phyloP scores from a whole-genome alignment of 2,113 vertebrate species.

The Nothocercus julius region DNA sequence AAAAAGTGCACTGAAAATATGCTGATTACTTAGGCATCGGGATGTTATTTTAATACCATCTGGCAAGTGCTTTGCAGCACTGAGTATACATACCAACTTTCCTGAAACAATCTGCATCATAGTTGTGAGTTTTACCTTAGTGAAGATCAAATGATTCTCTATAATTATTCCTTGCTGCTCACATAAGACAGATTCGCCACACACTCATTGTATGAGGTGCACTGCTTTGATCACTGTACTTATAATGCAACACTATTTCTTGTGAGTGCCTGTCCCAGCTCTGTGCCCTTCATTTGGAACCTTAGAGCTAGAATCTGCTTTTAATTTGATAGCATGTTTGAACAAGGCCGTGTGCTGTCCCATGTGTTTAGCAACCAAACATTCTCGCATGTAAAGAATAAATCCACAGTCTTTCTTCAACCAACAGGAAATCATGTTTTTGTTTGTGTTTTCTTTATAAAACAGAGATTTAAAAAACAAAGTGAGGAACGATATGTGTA shows the following conservation, averaged over 20 bases:
- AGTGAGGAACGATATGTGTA: conserved; percentile 16
- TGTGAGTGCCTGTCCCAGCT: not conserved
- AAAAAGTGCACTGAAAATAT: not conserved
- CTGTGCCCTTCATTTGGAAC: conserved; percentile 36
- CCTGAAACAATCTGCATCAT: not conserved
- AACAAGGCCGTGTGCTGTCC: conserved; percentile 11
- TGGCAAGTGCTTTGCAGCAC: not conserved
- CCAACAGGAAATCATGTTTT: conserved; percentile 33
- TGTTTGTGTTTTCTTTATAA: conserved; percentile 48
- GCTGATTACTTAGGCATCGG: not conserved
- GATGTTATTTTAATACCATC: not conserved
- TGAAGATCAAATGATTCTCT: not conserved
- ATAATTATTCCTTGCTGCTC: not conserved
- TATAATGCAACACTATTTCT: not conserved
- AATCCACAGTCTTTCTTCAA: conserved; percentile 3
- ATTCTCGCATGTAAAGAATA: conserved; percentile 36
- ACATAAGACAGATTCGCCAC: conserved; percentile 12
- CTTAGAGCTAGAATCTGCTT: conserved; percentile 49
- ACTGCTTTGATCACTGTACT: conserved; percentile 47
- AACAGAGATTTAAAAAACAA: not conserved
- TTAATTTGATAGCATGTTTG: conserved; percentile 36
- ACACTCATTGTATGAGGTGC: not conserved
- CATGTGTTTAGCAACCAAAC: conserved; percentile 8
- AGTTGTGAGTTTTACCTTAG: not conserved
- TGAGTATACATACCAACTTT: not conserved